Evolutionary conservation across 2,797 vertebrate genomes (phyloP).

Genomic region (Parauchenoglanis ngamensis): DNA sequence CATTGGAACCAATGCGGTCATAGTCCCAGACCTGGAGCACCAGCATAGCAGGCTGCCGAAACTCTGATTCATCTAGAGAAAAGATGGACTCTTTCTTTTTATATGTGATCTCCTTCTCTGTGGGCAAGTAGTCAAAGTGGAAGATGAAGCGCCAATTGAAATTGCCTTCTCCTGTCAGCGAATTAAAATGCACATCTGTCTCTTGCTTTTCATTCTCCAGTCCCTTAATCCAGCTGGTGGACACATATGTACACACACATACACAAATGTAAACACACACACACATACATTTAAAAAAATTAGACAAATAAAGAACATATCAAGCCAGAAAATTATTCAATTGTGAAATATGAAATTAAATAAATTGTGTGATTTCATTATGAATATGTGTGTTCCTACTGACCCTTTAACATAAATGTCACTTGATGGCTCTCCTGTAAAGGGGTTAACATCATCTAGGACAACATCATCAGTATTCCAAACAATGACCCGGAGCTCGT

Average conservation of each 20-base stretch:
- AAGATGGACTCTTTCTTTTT: conserved; percentile 88
- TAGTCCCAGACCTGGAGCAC: conserved; percentile 95
- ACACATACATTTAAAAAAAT: background rate
- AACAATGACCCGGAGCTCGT: conserved; percentile 89
- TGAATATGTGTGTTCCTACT: background rate
- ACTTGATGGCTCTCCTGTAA: conserved; percentile 86
- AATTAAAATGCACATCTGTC: conserved; percentile 95
- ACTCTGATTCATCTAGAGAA: conserved; percentile 87
- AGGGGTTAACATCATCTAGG: conserved; percentile 88
- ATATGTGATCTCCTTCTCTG: conserved; percentile 88
- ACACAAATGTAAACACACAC: background rate
- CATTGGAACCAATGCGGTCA: conserved; percentile 87
- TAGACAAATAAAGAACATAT: background rate
- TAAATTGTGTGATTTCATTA: background rate
- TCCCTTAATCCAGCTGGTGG: conserved; percentile 91
- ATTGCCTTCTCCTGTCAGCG: conserved; percentile 92
- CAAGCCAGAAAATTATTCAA: background rate
- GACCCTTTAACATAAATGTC: conserved; percentile 96
- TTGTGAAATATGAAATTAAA: background rate
- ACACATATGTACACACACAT: background rate
- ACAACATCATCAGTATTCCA: conserved; percentile 94
- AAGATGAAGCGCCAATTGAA: conserved; percentile 96
- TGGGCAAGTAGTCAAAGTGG: conserved; percentile 88
- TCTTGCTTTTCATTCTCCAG: conserved; percentile 91
- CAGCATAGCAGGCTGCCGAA: conserved; percentile 85